Evolutionary conservation across 1,140 invertebrate genomes (phyloP).

Genomic region (Cyphomyrmex costatus): DNA sequence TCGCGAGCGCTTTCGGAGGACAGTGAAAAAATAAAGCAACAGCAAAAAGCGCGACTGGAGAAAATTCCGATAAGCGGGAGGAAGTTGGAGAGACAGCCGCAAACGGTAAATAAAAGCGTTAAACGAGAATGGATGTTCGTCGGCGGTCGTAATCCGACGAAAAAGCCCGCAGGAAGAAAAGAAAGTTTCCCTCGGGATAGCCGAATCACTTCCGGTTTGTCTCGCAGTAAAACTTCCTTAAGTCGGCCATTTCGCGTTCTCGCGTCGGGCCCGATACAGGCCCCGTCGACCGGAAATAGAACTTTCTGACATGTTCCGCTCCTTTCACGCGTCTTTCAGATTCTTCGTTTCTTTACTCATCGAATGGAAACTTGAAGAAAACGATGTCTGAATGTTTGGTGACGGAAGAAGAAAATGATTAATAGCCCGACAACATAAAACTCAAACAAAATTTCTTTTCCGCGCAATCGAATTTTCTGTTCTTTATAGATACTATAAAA

Average conservation of each 20-base stretch:
- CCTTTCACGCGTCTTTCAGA: constrained; percentile 52
- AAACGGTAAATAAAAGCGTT: constrained; percentile 85
- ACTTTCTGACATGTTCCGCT: constrained; percentile 57
- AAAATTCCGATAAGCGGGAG: constrained; percentile 58
- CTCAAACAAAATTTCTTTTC: neutral
- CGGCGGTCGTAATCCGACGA: constrained; percentile 80
- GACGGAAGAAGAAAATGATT: constrained; percentile 27
- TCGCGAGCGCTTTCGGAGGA: neutral
- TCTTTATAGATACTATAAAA: neutral
- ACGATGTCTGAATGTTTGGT: constrained; percentile 53
- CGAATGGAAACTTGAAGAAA: constrained; percentile 39
- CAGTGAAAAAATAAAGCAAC: constrained; percentile 39
- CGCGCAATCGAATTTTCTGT: neutral
- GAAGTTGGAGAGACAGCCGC: constrained; percentile 67
- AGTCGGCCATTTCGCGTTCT: constrained; percentile 80
- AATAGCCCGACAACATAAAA: constrained; percentile 23
- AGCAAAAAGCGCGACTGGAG: constrained; percentile 33
- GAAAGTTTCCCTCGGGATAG: constrained; percentile 73
- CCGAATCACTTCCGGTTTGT: constrained; percentile 84
- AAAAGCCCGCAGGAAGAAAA: constrained; percentile 72
- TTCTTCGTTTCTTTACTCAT: constrained; percentile 43
- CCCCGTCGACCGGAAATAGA: constrained; percentile 78
- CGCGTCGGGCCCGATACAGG: constrained; percentile 73
- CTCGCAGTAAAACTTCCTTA: constrained; percentile 83
- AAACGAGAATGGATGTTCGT: constrained; percentile 85